Evolutionary conservation across 1,140 invertebrate species (phyloP).

Genomic region (Phortica variegata): DNA sequence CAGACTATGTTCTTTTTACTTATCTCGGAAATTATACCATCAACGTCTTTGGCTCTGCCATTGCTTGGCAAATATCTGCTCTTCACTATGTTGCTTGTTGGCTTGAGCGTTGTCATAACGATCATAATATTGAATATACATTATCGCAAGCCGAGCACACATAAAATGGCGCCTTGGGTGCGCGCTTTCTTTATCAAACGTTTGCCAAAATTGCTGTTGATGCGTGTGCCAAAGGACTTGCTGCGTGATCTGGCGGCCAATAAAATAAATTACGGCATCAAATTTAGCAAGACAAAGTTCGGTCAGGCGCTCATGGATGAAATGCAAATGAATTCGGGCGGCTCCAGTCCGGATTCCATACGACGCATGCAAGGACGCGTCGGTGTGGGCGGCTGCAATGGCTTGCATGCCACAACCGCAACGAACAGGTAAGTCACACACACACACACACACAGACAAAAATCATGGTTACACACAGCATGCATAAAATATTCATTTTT

Average conservation of each 20-base stretch:
- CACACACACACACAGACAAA: no score
- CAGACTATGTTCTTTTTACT: slow-evolving; percentile 99
- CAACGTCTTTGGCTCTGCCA: slow-evolving; percentile 94
- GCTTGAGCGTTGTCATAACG: slow-evolving; percentile 93
- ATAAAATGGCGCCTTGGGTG: slow-evolving; percentile 94
- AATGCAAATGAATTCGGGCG: slow-evolving; percentile 68
- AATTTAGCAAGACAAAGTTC: slow-evolving; percentile 66
- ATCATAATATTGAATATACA: slow-evolving; percentile 99
- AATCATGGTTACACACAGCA: no score
- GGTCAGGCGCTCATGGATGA: slow-evolving; percentile 67
- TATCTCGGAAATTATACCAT: slow-evolving; percentile 97
- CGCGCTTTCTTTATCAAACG: slow-evolving; percentile 83
- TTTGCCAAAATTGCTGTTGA: slow-evolving; percentile 79
- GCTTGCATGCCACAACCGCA: slow-evolving; percentile 70
- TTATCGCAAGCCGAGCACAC: slow-evolving; percentile 97
- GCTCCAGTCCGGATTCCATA: slow-evolving; percentile 74
- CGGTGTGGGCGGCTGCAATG: slow-evolving; percentile 77
- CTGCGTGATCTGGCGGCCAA: slow-evolving; percentile 75
- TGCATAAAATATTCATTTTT: not conserved
- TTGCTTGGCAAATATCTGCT: slow-evolving; percentile 96
- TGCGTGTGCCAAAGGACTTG: slow-evolving; percentile 82
- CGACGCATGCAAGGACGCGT: slow-evolving; percentile 63
- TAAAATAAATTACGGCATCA: slow-evolving; percentile 68
- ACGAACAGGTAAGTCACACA: slow-evolving; percentile 66
- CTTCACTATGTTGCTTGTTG: slow-evolving; percentile 98